Evolutionary conservation across 2,113 vertebrate species (phyloP).

Genomic region (Muntiacus muntjak): DNA sequence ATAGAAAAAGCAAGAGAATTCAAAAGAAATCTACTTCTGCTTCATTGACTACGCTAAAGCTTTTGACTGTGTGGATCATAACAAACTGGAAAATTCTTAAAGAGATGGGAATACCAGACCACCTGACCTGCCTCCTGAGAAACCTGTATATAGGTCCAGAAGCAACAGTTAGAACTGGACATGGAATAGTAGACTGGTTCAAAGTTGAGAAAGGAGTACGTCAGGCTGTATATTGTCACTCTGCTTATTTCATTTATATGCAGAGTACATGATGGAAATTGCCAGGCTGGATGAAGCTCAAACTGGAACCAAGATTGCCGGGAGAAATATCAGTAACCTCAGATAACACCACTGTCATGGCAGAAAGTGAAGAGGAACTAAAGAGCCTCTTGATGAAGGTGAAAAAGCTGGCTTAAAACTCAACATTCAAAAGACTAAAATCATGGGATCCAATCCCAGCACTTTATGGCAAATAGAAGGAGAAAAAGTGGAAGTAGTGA

Average conservation of each 20-base stretch:
- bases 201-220: background rate
- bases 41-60: fast-evolving
- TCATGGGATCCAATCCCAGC: background rate
- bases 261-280: background rate
- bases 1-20: background rate
- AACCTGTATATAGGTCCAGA: background rate
- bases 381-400: background rate
- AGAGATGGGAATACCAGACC: background rate
- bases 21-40: background rate
- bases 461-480: background rate
- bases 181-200: background rate
- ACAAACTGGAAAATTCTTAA: background rate
- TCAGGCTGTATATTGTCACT: background rate
- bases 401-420: background rate
- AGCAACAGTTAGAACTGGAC: background rate
- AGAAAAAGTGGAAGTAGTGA: background rate
- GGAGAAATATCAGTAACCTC: background rate
- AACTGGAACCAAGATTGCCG: background rate
- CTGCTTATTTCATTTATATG: background rate
- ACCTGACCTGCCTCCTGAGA: background rate
- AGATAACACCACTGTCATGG: background rate
- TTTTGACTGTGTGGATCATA: background rate
- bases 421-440: background rate
- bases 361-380: background rate
- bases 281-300: background rate